A percentile compares a stretch with the other conserved stretches of the same genome.
phyloP scores from a whole-genome alignment of 1,140 invertebrate genomes.

The Bombus confusus region DNA sequence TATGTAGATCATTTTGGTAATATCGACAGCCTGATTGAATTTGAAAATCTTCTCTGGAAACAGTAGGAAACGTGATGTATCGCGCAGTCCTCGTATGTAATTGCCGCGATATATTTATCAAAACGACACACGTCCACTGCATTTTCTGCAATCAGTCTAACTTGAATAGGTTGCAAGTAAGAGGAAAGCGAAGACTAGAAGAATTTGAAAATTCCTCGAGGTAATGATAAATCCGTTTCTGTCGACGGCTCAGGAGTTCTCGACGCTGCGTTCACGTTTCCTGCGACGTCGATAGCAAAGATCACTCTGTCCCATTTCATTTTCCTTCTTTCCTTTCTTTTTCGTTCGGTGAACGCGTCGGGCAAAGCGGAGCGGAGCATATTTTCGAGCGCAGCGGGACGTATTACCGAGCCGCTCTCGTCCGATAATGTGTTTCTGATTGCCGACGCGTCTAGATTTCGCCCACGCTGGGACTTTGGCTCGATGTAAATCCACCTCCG shows the following conservation, averaged over 20 bases:
- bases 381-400: conserved; percentile 77
- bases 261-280: background rate
- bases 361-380: conserved; percentile 53
- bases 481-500: conserved; percentile 53
- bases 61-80: too few relatives aligned
- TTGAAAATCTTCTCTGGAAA: too few relatives aligned
- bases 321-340: conserved; percentile 11
- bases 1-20: too few relatives aligned
- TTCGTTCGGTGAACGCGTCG: conserved; percentile 18
- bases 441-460: conserved; percentile 74
- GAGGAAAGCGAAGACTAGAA: too few relatives aligned
- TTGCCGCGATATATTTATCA: too few relatives aligned
- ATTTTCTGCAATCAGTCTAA: too few relatives aligned
- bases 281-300: conserved; percentile 33
- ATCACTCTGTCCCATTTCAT: conserved; percentile 52
- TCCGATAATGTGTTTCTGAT: conserved; percentile 80
- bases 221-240: background rate
- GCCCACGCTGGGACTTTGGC: conserved; percentile 40
- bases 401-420: conserved; percentile 73
- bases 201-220: background rate
- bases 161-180: too few relatives aligned
- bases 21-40: too few relatives aligned
- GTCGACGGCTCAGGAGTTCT: background rate
- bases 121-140: too few relatives aligned
- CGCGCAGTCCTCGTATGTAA: too few relatives aligned